phyloP scores from a whole-genome alignment of 2,113 vertebrate species.

The Thinocorus orbignyianus region DNA sequence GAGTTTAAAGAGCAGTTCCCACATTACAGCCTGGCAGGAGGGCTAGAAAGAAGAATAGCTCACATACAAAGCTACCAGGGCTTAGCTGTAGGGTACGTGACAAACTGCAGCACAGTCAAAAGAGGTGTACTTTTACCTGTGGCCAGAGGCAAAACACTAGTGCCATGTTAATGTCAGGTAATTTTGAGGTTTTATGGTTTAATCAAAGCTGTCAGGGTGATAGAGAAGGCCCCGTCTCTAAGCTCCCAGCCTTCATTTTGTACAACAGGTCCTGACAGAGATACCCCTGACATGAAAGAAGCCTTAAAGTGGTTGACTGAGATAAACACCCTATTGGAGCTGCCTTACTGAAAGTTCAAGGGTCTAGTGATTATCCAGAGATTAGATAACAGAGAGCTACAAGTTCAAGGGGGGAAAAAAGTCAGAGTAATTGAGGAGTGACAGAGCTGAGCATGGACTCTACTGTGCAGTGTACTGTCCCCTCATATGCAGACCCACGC shows the following conservation, averaged over 20 bases:
- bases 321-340: neutral
- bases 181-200: neutral
- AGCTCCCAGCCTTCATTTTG: neutral
- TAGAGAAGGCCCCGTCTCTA: neutral
- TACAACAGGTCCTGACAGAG: neutral
- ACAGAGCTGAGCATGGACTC: neutral
- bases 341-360: neutral
- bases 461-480: neutral
- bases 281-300: neutral
- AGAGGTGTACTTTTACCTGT: neutral
- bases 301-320: neutral
- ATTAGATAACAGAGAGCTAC: neutral
- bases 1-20: neutral
- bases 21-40: neutral
- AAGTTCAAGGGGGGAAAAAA: fast-evolving
- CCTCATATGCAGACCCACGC: fast-evolving
- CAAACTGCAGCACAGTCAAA: neutral
- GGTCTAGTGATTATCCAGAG: neutral
- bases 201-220: neutral
- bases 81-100: neutral
- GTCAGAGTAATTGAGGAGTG: neutral
- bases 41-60: neutral
- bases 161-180: neutral
- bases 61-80: neutral
- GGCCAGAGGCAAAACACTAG: neutral